phyloP scores from a whole-genome alignment of 2,113 vertebrate species.

The Artemisiospiza belli region DNA sequence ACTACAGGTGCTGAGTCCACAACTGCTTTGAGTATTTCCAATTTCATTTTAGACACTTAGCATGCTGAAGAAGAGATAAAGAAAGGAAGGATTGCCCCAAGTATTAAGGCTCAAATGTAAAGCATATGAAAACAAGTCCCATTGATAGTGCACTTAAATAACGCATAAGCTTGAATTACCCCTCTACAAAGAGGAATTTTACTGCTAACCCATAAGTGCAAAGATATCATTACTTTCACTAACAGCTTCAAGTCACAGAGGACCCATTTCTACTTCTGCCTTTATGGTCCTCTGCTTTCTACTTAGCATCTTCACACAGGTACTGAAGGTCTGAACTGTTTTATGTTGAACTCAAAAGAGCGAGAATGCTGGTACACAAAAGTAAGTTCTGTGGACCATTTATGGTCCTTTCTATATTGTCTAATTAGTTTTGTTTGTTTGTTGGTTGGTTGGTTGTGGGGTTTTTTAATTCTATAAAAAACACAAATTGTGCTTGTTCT shows the following conservation, averaged over 20 bases:
- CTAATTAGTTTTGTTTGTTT: neutral
- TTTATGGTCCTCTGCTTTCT: conserved; percentile 6
- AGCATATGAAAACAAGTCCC: neutral
- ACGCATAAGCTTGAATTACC: neutral
- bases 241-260: conserved; percentile 14
- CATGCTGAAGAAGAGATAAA: neutral
- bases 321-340: neutral
- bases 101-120: neutral
- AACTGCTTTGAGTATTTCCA: neutral
- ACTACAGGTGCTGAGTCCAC: neutral
- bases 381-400: neutral
- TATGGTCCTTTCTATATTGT: neutral
- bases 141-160: neutral
- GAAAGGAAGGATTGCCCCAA: neutral
- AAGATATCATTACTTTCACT: conserved; percentile 47
- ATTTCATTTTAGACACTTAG: neutral
- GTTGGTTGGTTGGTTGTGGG: neutral
- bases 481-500: neutral
- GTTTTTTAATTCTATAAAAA: neutral
- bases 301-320: neutral
- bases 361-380: neutral
- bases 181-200: conserved; percentile 22
- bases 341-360: neutral
- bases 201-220: conserved; percentile 12
- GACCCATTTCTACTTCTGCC: conserved; percentile 1